phyloP scores from a whole-genome alignment of 2,797 vertebrate genomes.

The Danio kyathit region DNA sequence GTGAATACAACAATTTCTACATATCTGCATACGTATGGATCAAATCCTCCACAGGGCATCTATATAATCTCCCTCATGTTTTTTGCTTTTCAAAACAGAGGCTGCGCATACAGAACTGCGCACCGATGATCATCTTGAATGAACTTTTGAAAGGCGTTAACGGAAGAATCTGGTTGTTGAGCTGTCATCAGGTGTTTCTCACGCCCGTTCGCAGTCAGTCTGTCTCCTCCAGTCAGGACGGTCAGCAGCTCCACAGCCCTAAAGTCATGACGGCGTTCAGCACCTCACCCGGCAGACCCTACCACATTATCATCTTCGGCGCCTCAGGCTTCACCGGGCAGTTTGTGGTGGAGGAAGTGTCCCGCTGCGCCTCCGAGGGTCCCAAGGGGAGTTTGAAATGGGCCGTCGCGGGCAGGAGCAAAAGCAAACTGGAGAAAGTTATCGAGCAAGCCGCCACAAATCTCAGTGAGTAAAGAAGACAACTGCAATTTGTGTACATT shows the following conservation, averaged over 20 bases:
- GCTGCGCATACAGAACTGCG: background rate
- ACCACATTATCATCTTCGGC: constrained; percentile 88
- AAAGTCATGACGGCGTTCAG: constrained; percentile 77
- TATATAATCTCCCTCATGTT: no score
- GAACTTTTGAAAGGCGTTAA: background rate
- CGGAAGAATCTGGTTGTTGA: background rate
- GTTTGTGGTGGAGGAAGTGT: constrained; percentile 91
- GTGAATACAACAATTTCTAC: no score
- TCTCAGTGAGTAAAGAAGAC: constrained; percentile 77
- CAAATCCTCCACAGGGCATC: no score
- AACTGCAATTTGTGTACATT: no score
- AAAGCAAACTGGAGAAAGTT: constrained; percentile 86
- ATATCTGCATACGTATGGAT: no score
- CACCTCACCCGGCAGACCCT: constrained; percentile 76
- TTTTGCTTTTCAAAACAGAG: no score
- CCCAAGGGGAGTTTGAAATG: constrained; percentile 80
- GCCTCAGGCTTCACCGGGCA: constrained; percentile 95
- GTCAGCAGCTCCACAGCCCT: no score
- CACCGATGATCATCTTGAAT: background rate
- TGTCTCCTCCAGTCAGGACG: no score
- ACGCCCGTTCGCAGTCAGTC: no score
- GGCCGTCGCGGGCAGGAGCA: constrained; percentile 91
- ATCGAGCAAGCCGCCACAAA: constrained; percentile 82
- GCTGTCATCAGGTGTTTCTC: background rate
- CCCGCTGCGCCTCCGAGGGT: constrained; percentile 80